Evolutionary conservation across 2,113 vertebrate genomes (phyloP), one percentile per base, ranked within the genome.

Genomic region (Uria lomvia): DNA sequence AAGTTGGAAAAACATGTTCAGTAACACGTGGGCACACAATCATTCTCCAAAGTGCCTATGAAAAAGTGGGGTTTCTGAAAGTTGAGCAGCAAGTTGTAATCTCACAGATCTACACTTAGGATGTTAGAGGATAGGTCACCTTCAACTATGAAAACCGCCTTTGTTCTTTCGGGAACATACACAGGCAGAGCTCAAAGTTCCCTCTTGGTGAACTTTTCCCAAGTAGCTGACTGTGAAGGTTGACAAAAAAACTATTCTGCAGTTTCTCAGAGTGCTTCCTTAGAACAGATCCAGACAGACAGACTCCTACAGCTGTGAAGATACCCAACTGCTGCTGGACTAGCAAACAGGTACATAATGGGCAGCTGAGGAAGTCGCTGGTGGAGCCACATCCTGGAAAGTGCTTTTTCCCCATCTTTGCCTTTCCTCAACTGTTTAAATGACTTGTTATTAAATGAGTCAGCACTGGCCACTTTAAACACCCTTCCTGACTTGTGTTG

Each of bases 361-460:
- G 82, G 82, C 83, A 92, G 68, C 75, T 77, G 65, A 11, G 16
- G 89, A 96, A 96, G 91, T 52, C 3, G 5, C 86, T 84, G 72
- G 67, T 86, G 83, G 75, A 96, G 76, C 79, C 86, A 90, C 93
- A 94, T 95, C 94, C 93, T 94, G 84, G 16, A 81, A 95, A 96
- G 65, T 16, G 47, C 60, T 68, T 85, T 96, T 86, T 32, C 59
- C 47, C 49, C 1, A 4, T 88, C 80, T 74, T 36, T 77, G 60
- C 65, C 86, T 92, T 91, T 95, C 73, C 89, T 92, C 56, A 89
- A 75, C 65, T 65, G 43, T 60, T 94, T 56, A 87, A 92, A 96
- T 4, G 7, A 87, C 73, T 66, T 91, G 63, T 88, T 92, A 95
- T 88, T 95, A 94, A 79, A 83, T 92, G 93, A 97, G 86, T 96